phyloP scores from a whole-genome alignment of 2,888 invertebrate genomes.

The Drosophila anomalipes region DNA sequence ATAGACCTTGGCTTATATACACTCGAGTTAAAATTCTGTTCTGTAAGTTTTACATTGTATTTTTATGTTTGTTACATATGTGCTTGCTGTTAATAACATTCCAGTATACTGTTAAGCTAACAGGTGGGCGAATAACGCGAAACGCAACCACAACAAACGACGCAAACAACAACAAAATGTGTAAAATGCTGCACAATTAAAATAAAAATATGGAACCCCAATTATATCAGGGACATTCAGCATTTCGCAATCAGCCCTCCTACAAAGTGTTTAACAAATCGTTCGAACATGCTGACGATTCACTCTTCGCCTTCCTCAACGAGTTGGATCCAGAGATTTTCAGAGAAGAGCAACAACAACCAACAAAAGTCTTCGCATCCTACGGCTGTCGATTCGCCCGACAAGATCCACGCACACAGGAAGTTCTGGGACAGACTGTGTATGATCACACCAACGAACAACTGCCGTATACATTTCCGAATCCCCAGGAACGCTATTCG shows the following conservation, averaged over 20 bases:
- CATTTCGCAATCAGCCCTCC: constrained; percentile 74
- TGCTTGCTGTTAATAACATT: constrained; percentile 26
- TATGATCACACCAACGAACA: constrained; percentile 63
- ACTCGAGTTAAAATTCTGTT: not conserved
- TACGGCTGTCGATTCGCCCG: constrained; percentile 25
- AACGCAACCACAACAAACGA: constrained; percentile 14
- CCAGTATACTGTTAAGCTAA: not conserved
- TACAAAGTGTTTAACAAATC: constrained; percentile 76
- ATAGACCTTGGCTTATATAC: not conserved
- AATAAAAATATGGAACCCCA: constrained; percentile 23
- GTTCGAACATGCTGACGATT: constrained; percentile 70
- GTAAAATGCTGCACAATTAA: not conserved
- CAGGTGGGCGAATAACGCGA: not conserved
- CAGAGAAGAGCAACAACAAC: constrained; percentile 36
- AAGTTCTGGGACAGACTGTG: constrained; percentile 25
- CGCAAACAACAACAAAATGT: not conserved
- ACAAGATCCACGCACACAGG: constrained; percentile 76
- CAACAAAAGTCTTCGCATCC: constrained; percentile 26
- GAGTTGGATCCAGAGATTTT: constrained; percentile 70
- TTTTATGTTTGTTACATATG: not conserved
- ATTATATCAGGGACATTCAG: constrained; percentile 30
- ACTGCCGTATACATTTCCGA: constrained; percentile 55
- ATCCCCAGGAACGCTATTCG: constrained; percentile 49
- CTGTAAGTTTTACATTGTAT: not conserved
- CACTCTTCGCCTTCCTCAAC: constrained; percentile 67